Percentiles rank a stretch among this genome's conserved stretches.
Evolutionary conservation across 2,888 invertebrate genomes (phyloP).

Genomic region (Coecobrya sp.): DNA sequence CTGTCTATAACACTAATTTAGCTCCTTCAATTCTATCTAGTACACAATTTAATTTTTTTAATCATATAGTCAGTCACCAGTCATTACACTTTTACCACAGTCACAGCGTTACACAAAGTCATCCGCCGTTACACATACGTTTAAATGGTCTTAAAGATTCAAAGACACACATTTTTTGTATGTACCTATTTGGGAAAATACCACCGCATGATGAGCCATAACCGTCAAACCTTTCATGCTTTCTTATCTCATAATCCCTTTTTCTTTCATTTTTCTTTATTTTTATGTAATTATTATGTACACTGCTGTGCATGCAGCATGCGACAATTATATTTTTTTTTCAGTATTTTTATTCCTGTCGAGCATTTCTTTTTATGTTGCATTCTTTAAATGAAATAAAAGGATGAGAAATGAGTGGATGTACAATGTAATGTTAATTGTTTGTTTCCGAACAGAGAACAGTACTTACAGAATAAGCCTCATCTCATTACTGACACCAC

Average conservation of each 20-base stretch:
- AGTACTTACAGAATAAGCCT: slow-evolving; percentile 86
- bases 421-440: neutral
- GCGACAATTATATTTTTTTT: neutral
- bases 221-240: slow-evolving; percentile 62
- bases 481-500: slow-evolving; percentile 92
- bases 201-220: slow-evolving; percentile 72
- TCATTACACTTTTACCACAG: too few relatives aligned
- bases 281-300: neutral
- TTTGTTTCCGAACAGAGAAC: slow-evolving; percentile 81
- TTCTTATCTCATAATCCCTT: neutral
- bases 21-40: too few relatives aligned
- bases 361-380: slow-evolving; percentile 56
- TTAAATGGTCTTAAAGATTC: neutral
- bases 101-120: neutral
- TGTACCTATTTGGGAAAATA: neutral
- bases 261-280: neutral
- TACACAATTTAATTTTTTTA: too few relatives aligned
- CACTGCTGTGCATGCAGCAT: slow-evolving; percentile 9
- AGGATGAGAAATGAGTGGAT: too few relatives aligned
- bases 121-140: neutral
- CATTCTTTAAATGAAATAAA: neutral
- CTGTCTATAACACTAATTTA: neutral
- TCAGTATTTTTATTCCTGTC: too few relatives aligned
- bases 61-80: too few relatives aligned
- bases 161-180: neutral